phyloP scores from a whole-genome alignment of 1,140 invertebrate species.

The Maniola jurtina region DNA sequence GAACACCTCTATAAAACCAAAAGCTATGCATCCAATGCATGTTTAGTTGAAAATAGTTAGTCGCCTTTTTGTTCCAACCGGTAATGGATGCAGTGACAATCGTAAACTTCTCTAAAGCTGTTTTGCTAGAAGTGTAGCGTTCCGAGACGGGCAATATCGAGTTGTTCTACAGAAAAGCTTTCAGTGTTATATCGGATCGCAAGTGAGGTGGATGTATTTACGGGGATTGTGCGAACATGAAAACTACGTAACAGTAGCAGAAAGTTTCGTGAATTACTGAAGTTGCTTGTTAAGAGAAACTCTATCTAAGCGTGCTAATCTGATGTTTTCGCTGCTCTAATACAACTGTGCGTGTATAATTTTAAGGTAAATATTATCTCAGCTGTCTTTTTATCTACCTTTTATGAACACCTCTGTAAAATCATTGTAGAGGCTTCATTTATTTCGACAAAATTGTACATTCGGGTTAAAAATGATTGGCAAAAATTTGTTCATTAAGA shows the following conservation, averaged over 20 bases:
- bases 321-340: background rate
- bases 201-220: slow-evolving; percentile 32
- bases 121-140: slow-evolving; percentile 5
- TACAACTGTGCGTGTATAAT: background rate
- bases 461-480: too few relatives aligned
- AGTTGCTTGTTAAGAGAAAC: background rate
- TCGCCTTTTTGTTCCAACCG: slow-evolving; percentile 5
- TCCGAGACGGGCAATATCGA: slow-evolving; percentile 33
- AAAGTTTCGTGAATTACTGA: slow-evolving; percentile 53
- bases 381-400: background rate
- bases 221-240: slow-evolving; percentile 16
- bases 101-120: background rate
- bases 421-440: too few relatives aligned
- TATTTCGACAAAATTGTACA: too few relatives aligned
- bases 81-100: slow-evolving; percentile 33
- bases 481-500: too few relatives aligned
- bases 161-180: slow-evolving; percentile 32
- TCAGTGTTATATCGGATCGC: slow-evolving; percentile 46
- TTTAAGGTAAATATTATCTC: background rate
- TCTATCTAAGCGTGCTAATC: background rate
- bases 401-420: too few relatives aligned
- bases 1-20: slow-evolving; percentile 17
- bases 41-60: background rate
- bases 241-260: slow-evolving; percentile 44
- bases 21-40: slow-evolving; percentile 18